Conservation (phyloP, 2,113 vertebrate species). For the Xenopus borealis region DNA sequence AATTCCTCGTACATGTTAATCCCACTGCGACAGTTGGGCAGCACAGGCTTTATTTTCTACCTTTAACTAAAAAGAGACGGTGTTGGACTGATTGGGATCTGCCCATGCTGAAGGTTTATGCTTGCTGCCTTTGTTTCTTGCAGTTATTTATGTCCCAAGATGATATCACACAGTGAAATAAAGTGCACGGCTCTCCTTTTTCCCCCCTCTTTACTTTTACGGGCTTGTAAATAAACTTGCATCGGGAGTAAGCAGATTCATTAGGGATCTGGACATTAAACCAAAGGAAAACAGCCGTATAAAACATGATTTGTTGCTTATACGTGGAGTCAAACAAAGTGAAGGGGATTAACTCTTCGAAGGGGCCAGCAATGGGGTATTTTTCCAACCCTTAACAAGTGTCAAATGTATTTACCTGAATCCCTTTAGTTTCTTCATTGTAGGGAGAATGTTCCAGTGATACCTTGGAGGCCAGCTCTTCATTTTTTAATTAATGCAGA, state of each 20-base stretch:
- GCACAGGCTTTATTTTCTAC: slow-evolving; percentile 12
- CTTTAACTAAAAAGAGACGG: background rate
- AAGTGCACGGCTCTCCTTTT: slow-evolving; percentile 19
- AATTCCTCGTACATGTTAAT: no score
- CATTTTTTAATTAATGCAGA: background rate
- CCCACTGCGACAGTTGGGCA: no score
- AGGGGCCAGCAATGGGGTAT: background rate
- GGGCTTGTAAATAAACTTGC: slow-evolving; percentile 44
- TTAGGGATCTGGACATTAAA: slow-evolving; percentile 44
- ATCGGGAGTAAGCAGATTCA: slow-evolving; percentile 41
- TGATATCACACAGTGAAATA: slow-evolving; percentile 38
- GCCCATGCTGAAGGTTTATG: background rate
- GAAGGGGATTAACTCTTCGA: slow-evolving; percentile 26
- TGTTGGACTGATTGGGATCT: background rate
- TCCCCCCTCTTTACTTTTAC: slow-evolving; percentile 21
- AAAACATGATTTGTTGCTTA: slow-evolving; percentile 41
- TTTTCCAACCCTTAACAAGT: no score
- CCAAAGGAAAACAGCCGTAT: slow-evolving; percentile 43
- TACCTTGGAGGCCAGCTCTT: background rate
- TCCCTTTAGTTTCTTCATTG: background rate
- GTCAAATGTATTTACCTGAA: background rate
- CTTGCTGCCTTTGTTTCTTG: slow-evolving; percentile 15
- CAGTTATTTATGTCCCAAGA: slow-evolving; percentile 32
- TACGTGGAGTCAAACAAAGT: slow-evolving; percentile 21
- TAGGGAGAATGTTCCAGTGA: background rate